Conservation (phyloP, 2,797 vertebrate species). For the Oophaga sylvatica region DNA sequence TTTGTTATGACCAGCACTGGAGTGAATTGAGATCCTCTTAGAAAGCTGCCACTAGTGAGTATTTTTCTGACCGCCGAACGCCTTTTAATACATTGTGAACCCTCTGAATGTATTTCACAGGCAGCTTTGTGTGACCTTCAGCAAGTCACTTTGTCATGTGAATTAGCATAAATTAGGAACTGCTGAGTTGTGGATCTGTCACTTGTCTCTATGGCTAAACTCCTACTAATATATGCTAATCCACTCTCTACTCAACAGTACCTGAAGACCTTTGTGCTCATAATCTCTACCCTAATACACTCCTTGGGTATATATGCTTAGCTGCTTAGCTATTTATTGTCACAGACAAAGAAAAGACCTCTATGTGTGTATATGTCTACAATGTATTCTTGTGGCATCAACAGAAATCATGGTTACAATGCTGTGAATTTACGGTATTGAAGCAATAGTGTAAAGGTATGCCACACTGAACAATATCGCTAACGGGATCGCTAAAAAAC, state of each 20-base stretch:
- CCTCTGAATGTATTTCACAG: constrained; percentile 55
- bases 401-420: constrained; percentile 18
- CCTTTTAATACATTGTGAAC: constrained; percentile 46
- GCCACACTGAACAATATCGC: no score
- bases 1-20: not conserved
- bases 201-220: constrained; percentile 59
- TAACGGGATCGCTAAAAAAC: no score
- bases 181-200: constrained; percentile 54
- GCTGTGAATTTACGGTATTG: constrained; percentile 14
- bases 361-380: constrained; percentile 48
- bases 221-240: constrained; percentile 61
- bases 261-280: constrained; percentile 59
- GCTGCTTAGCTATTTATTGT: constrained; percentile 58
- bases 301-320: constrained; percentile 53
- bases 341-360: constrained; percentile 25
- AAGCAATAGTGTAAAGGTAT: not conserved
- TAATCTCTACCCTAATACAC: constrained; percentile 60
- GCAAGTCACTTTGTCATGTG: constrained; percentile 62
- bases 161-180: constrained; percentile 62
- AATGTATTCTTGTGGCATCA: constrained; percentile 44
- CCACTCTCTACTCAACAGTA: constrained; percentile 56
- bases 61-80: constrained; percentile 5
- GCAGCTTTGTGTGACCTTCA: constrained; percentile 58
- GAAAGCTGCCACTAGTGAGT: constrained; percentile 26
- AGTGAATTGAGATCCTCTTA: constrained; percentile 22